A percentile compares a stretch with the other conserved stretches of the same genome.
Evolutionary conservation across 2,888 invertebrate genomes (phyloP).

Genomic region (Didymodactylos carnosus): DNA sequence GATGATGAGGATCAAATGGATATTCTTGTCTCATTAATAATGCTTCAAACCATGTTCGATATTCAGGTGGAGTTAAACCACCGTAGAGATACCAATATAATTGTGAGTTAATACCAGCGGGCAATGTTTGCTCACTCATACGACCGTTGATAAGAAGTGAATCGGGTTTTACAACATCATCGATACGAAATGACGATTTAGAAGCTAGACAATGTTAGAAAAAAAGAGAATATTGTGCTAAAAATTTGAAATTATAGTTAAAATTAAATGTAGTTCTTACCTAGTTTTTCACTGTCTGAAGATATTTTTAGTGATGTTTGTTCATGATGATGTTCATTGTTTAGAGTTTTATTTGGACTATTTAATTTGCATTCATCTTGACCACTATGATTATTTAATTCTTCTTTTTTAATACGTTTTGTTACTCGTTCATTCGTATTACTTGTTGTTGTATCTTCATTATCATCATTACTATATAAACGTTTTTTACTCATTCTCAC

Average conservation of each 20-base stretch:
- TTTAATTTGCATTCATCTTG: too few species aligned
- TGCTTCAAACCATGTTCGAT: not conserved
- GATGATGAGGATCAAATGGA: not conserved
- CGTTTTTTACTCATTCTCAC: not conserved
- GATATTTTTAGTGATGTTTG: not conserved
- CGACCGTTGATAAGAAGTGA: not conserved
- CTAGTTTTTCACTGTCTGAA: too few species aligned
- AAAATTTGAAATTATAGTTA: too few species aligned
- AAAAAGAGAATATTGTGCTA: too few species aligned
- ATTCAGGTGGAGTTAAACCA: not conserved
- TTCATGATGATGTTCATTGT: not conserved
- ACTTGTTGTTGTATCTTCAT: conserved; percentile 1
- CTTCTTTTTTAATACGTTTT: not conserved
- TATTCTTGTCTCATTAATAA: too few species aligned
- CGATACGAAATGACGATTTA: not conserved
- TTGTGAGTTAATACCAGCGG: too few species aligned
- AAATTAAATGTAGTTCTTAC: too few species aligned
- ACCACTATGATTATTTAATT: too few species aligned
- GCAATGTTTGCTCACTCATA: not conserved
- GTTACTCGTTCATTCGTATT: not conserved
- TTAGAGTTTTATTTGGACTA: too few species aligned
- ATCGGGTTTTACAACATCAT: not conserved
- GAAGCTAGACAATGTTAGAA: not conserved
- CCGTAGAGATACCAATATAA: not conserved
- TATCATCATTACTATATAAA: not conserved